Evolutionary conservation across 1,140 invertebrate species (phyloP).

Genomic region (Drosophila pseudoananassae): DNA sequence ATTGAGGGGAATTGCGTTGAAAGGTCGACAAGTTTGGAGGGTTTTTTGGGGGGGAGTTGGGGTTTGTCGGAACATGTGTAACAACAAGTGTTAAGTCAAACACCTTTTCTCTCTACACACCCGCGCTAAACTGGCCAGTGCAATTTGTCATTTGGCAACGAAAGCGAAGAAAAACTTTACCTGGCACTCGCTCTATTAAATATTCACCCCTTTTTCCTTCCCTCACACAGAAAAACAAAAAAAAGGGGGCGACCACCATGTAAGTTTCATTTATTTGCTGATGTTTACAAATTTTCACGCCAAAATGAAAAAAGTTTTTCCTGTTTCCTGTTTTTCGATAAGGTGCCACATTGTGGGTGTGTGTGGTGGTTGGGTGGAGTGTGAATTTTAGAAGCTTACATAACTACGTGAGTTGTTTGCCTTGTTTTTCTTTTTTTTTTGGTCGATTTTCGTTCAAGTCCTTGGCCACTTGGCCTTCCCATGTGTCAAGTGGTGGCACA

Average conservation of each 20-base stretch:
- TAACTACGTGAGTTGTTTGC: conserved; percentile 38
- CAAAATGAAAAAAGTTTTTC: conserved; percentile 77
- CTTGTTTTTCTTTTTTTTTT: conserved; percentile 11
- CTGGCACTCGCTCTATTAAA: conserved; percentile 65
- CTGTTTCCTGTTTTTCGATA: conserved; percentile 12
- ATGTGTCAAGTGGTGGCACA: conserved; percentile 69
- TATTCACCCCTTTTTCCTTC: conserved; percentile 77
- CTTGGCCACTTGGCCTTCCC: conserved; percentile 56
- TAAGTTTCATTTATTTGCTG: conserved; percentile 73
- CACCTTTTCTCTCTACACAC: conserved; percentile 27
- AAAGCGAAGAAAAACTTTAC: conserved; percentile 27
- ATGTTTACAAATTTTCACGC: conserved; percentile 82
- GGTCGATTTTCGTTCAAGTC: neutral
- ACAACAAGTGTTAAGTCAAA: conserved; percentile 74
- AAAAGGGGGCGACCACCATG: conserved; percentile 26
- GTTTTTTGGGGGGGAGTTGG: neutral
- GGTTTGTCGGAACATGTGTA: conserved; percentile 29
- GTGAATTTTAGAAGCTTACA: conserved; percentile 25
- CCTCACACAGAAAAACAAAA: too few species aligned
- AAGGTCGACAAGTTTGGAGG: conserved; percentile 62
- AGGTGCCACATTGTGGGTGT: conserved; percentile 11
- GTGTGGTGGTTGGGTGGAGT: neutral
- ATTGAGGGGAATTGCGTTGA: conserved; percentile 71
- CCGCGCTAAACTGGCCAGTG: too few species aligned
- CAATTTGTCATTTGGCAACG: conserved; percentile 75